phyloP scores from a whole-genome alignment of 2,113 vertebrate genomes.

The Bothrops jararaca region DNA sequence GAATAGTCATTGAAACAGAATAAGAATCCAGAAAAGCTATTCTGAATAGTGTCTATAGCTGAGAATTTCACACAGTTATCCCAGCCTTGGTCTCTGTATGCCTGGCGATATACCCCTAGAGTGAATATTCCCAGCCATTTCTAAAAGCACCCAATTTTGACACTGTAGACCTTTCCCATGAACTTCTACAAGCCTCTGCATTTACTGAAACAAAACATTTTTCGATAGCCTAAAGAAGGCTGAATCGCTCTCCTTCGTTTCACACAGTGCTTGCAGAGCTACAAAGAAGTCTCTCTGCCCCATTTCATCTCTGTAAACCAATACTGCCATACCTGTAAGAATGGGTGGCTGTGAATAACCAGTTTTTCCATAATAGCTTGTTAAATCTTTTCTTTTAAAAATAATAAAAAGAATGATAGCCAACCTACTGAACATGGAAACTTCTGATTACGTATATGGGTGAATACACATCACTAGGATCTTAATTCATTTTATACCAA shows the following conservation, averaged over 20 bases:
- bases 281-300: background rate
- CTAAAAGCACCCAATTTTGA: background rate
- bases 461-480: background rate
- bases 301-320: background rate
- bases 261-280: background rate
- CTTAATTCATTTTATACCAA: background rate
- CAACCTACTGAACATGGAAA: background rate
- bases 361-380: background rate
- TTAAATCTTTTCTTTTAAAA: background rate
- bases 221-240: slow-evolving; percentile 2
- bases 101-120: fast-evolving
- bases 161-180: slow-evolving; percentile 35
- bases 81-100: background rate
- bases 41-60: background rate
- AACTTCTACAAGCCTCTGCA: slow-evolving; percentile 18
- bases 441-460: fast-evolving
- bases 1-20: background rate
- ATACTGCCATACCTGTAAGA: background rate
- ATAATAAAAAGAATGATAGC: background rate
- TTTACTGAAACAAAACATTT: slow-evolving; percentile 15
- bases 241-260: slow-evolving; percentile 7
- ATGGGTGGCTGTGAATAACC: background rate
- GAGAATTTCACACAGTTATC: background rate
- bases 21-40: background rate
- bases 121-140: slow-evolving; percentile 29